Evolutionary conservation across 2,888 invertebrate species (phyloP).

Genomic region (Odontothrips loti): DNA sequence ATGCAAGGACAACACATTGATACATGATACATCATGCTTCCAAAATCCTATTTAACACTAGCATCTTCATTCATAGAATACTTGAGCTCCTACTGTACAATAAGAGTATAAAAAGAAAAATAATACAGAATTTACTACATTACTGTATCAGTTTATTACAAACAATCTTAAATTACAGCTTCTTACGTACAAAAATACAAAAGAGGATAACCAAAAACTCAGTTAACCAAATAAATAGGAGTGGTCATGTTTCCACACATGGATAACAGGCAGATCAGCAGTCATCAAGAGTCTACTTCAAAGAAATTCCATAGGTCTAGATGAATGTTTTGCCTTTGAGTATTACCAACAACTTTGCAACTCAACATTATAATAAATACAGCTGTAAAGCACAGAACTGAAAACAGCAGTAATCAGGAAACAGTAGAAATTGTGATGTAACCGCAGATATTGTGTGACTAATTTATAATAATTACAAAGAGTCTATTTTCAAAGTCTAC

Average conservation of each 20-base stretch:
- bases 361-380: too few relatives aligned
- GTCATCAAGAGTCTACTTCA: not conserved
- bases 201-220: constrained; percentile 17
- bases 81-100: constrained; percentile 24
- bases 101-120: constrained; percentile 24
- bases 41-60: constrained; percentile 8
- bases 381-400: not conserved
- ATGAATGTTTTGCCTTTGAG: not conserved
- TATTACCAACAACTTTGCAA: too few relatives aligned
- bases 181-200: constrained; percentile 27
- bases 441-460: not conserved
- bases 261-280: not conserved
- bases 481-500: constrained; percentile 17
- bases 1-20: not conserved
- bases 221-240: constrained; percentile 17
- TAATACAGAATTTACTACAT: constrained; percentile 18
- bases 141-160: not conserved
- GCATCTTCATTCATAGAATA: not conserved
- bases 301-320: not conserved
- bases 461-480: constrained; percentile 12
- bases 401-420: too few relatives aligned
- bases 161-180: constrained; percentile 25
- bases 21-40: not conserved
- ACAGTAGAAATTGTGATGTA: not conserved
- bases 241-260: not conserved